Evolutionary conservation across 2,797 vertebrate species (phyloP).

Genomic region (Peromyscus melanophrys): DNA sequence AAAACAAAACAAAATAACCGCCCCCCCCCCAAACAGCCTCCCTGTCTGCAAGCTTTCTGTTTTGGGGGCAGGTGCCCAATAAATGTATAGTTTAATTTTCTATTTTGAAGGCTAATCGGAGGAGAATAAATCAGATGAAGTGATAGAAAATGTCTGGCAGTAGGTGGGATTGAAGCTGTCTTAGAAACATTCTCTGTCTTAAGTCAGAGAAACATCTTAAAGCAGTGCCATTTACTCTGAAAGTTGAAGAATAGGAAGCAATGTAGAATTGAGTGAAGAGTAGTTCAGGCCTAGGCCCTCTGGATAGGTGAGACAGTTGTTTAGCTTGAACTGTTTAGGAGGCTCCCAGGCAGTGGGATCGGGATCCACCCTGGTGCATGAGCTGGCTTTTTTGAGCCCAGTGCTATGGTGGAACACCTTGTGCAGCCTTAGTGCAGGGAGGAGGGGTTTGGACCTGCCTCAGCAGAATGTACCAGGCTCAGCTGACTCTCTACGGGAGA

Average conservation of each 20-base stretch:
- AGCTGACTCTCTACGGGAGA: too few relatives aligned
- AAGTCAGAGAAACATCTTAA: background rate
- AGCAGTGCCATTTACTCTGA: background rate
- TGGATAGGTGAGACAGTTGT: too few relatives aligned
- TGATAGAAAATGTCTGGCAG: background rate
- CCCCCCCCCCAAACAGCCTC: background rate
- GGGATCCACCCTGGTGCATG: too few relatives aligned
- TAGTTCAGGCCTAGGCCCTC: background rate
- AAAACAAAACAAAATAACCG: background rate
- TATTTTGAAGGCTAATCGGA: slow-evolving; percentile 3
- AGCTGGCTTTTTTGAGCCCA: too few relatives aligned
- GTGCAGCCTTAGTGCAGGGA: too few relatives aligned
- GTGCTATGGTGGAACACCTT: too few relatives aligned
- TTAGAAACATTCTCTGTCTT: background rate
- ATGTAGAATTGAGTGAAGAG: background rate
- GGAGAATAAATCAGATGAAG: background rate
- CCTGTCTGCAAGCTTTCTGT: slow-evolving; percentile 8
- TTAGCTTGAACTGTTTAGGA: too few relatives aligned
- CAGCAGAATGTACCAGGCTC: too few relatives aligned
- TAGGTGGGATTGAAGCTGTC: background rate
- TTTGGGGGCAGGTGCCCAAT: background rate
- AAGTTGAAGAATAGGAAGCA: background rate
- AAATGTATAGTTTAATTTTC: slow-evolving; percentile 27
- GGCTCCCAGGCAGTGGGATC: too few relatives aligned
- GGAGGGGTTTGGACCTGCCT: too few relatives aligned